Evolutionary conservation across 2,113 vertebrate species (phyloP).

Genomic region (Cathartes aura): DNA sequence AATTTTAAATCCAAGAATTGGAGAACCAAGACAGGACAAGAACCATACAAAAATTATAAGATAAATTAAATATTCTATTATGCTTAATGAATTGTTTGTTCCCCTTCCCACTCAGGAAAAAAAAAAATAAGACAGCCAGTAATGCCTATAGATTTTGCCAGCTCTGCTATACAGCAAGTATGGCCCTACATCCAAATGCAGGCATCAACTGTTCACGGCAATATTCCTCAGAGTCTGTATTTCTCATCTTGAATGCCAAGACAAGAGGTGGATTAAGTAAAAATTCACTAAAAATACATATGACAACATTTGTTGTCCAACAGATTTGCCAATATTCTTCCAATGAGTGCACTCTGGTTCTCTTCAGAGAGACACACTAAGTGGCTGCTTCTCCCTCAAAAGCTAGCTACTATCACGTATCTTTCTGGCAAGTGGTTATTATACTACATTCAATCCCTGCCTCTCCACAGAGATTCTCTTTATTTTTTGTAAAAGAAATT

Average conservation of each 20-base stretch:
- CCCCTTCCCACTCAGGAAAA: not conserved
- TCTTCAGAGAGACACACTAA: not conserved
- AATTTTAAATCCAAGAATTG: not conserved
- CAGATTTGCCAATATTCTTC: not conserved
- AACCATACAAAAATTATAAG: not conserved
- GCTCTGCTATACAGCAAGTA: not conserved
- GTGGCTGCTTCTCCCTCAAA: not conserved
- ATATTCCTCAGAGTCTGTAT: not conserved
- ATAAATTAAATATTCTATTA: not conserved
- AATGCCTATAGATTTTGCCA: not conserved
- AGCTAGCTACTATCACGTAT: not conserved
- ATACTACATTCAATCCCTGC: not conserved
- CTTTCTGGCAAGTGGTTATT: not conserved
- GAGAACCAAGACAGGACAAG: not conserved
- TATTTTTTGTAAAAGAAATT: not conserved
- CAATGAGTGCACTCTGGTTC: not conserved
- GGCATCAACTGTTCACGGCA: not conserved
- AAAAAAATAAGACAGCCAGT: not conserved
- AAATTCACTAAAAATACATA: not conserved
- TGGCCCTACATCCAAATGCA: not conserved
- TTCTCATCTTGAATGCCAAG: not conserved
- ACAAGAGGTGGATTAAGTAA: not conserved
- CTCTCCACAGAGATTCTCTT: not conserved
- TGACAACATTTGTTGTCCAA: not conserved
- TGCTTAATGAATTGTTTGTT: not conserved